These are phyloP conservation scores for Drosophila subobscura DNA, from an alignment of 1,140 invertebrate genomes.

Conservation along the genomic window DNA sequence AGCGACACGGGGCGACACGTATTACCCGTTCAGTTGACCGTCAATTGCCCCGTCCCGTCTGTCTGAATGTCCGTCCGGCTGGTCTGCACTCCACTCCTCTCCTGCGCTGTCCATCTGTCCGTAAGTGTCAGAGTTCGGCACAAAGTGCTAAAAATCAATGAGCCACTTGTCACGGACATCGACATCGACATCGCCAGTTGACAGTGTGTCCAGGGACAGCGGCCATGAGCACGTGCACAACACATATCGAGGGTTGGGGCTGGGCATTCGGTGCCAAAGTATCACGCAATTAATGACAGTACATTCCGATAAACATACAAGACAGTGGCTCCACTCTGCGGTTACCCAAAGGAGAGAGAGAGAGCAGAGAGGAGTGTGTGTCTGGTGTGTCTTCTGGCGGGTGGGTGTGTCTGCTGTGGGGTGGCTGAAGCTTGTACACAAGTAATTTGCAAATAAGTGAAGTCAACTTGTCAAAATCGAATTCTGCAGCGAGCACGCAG, in stretches of 20 bases:
- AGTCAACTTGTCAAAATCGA: constrained; percentile 65
- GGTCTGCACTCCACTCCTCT: background rate
- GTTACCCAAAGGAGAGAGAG: background rate
- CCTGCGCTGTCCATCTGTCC: background rate
- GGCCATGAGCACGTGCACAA: constrained; percentile 41
- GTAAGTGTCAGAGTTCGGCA: constrained; percentile 32
- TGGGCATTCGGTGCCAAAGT: constrained; percentile 11
- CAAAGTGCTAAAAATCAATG: constrained; percentile 59
- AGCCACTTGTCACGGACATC: constrained; percentile 48
- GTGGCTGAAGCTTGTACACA: constrained; percentile 38
- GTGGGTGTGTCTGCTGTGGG: background rate
- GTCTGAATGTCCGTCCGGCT: background rate
- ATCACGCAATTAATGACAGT: constrained; percentile 48
- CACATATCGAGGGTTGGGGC: background rate
- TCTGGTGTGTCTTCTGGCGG: too few species aligned
- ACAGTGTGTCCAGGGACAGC: constrained; percentile 28
- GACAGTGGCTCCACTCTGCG: constrained; percentile 3
- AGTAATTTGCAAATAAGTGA: constrained; percentile 70
- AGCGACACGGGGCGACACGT: constrained; percentile 36
- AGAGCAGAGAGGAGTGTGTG: too few species aligned
- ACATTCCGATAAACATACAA: constrained; percentile 37
- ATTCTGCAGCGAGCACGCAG: constrained; percentile 22
- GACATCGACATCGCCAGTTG: constrained; percentile 38
- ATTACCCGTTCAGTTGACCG: constrained; percentile 48
- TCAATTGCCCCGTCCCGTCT: constrained; percentile 29